phyloP scores from a whole-genome alignment of 30 jellyfish, hydroid and myxozoan species.

The Hydractinia symbiolongicarpus region DNA sequence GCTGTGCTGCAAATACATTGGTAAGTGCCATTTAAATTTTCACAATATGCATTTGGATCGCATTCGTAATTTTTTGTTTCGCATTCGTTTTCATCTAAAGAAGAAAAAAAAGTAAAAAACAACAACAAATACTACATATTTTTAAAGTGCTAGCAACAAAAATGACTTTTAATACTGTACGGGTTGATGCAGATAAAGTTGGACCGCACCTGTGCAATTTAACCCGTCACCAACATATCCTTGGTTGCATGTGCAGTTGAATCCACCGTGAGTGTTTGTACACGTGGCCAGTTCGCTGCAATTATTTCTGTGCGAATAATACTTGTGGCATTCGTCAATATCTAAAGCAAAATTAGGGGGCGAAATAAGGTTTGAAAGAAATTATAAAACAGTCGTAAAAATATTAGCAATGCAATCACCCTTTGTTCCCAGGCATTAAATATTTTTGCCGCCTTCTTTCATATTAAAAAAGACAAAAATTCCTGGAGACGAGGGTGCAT shows the following conservation, averaged over 20 bases:
- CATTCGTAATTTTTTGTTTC: slow-evolving; percentile 41
- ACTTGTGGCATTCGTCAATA: background rate
- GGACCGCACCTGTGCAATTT: slow-evolving; percentile 57
- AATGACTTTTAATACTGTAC: background rate
- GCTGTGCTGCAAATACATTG: slow-evolving; percentile 64
- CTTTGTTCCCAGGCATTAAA: too few relatives aligned
- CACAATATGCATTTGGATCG: slow-evolving; percentile 62
- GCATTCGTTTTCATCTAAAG: slow-evolving; percentile 69
- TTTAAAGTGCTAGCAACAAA: background rate
- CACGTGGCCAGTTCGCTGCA: slow-evolving; percentile 44
- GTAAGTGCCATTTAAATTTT: slow-evolving; percentile 55
- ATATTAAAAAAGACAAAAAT: too few relatives aligned
- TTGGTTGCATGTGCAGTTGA: slow-evolving; percentile 55
- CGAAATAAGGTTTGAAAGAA: too few relatives aligned
- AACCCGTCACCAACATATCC: slow-evolving; percentile 70
- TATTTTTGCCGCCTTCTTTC: too few relatives aligned
- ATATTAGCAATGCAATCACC: too few relatives aligned
- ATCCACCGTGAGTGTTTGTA: slow-evolving; percentile 55
- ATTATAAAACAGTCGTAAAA: too few relatives aligned
- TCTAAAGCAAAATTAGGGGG: background rate
- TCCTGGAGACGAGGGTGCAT: too few relatives aligned
- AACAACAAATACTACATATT: background rate
- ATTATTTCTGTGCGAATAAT: background rate
- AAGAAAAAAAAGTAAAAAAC: background rate
- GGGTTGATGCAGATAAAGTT: background rate